A percentile compares a stretch with the other conserved stretches of the same genome.
These are phyloP conservation scores for Plumapathes pennacea DNA, from an alignment of 92 coral and sea anemone species.

Conservation along the genomic window DNA sequence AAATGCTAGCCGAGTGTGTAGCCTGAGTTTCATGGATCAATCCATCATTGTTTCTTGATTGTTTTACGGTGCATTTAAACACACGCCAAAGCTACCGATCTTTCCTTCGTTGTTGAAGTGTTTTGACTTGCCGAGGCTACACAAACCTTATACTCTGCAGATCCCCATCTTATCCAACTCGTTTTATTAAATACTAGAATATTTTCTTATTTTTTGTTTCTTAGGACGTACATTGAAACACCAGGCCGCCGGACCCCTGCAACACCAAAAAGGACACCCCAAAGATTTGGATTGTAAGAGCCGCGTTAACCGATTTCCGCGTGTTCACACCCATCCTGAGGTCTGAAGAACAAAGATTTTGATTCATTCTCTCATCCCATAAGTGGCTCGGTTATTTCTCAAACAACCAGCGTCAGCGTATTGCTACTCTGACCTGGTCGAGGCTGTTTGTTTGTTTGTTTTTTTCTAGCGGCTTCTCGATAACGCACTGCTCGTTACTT, in stretches of 20 bases:
- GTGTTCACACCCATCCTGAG: no score
- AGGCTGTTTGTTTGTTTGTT: no score
- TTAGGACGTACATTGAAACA: slow-evolving; percentile 78
- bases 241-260: slow-evolving; percentile 89
- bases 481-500: no score
- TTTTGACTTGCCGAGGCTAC: not conserved
- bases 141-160: not conserved
- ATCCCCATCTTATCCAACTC: not conserved
- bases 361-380: no score
- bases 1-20: no score
- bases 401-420: no score
- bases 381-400: no score
- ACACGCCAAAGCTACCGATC: not conserved
- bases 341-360: no score
- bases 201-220: not conserved
- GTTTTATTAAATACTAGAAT: not conserved
- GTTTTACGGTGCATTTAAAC: not conserved
- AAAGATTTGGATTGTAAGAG: slow-evolving; percentile 78
- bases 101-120: not conserved
- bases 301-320: not conserved
- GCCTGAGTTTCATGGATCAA: no score
- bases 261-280: slow-evolving; percentile 95
- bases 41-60: no score
- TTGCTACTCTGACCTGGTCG: no score
- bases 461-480: no score